Conservation (phyloP, 92 coral and sea anemone species). For the Palythoa grandis region DNA sequence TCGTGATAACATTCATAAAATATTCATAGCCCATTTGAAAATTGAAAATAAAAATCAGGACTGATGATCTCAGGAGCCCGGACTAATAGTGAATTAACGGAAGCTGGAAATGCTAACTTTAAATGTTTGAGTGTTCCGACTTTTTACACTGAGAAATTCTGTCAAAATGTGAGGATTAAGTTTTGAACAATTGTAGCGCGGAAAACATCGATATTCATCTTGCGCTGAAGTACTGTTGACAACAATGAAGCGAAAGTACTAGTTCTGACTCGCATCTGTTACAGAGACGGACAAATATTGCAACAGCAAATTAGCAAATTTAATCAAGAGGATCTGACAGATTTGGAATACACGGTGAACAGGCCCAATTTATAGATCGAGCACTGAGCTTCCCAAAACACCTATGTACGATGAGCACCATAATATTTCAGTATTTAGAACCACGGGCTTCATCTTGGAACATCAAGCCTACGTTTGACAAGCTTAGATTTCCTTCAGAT, state of each 20-base stretch:
- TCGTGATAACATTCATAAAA: slow-evolving; percentile 27
- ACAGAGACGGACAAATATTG: not conserved
- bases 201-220: not conserved
- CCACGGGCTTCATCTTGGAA: slow-evolving; percentile 34
- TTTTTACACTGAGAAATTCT: too few species aligned
- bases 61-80: slow-evolving; percentile 40
- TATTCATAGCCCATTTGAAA: slow-evolving; percentile 31
- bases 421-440: slow-evolving; percentile 43
- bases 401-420: slow-evolving; percentile 29
- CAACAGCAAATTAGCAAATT: slow-evolving; percentile 11
- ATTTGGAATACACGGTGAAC: not conserved
- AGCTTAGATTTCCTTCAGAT: slow-evolving; percentile 16
- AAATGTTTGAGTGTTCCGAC: not conserved
- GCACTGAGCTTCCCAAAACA: not conserved
- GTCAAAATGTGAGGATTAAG: too few species aligned
- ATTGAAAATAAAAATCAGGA: not conserved
- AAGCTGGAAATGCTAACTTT: not conserved
- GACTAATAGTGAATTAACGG: slow-evolving; percentile 9
- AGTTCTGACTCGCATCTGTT: slow-evolving; percentile 5
- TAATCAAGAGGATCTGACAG: slow-evolving; percentile 13
- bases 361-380: not conserved
- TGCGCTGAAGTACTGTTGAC: not conserved
- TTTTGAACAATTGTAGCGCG: too few species aligned
- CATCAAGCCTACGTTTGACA: slow-evolving; percentile 30
- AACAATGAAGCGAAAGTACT: slow-evolving; percentile 5